Base-by-base conservation (phyloP, 30 jellyfish, hydroid and myxozoan species). In the Mastigias papua region DNA sequence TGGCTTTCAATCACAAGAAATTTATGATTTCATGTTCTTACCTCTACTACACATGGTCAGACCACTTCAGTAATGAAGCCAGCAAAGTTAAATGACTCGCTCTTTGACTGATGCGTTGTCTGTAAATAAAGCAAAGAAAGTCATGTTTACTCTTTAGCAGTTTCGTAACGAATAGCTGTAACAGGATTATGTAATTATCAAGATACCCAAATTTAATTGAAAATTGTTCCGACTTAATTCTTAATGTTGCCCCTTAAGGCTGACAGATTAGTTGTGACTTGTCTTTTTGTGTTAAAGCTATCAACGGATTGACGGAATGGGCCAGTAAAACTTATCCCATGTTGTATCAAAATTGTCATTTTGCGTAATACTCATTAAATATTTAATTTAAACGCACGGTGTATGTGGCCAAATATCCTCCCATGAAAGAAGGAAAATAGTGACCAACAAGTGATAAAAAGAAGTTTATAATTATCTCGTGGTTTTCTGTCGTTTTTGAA, bases 401-500 rank as follows among this genome's bases (percentile, higher is more conserved):
- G 2, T 2, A 51, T 17, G 16, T 51, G 67, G 25, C 67, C 25
- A 2, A 23, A 21, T 4, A 17, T 16, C 17, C 16, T 6, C 23
- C 27, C 23, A 5, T 5, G 27, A 10, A 10, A 51, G 27, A 2
- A 51, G 2, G 25, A 51, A 51, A 10, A 51, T 51, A 51, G 17
- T 17, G 25, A 23, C 67, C 67, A 37, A 37, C n/a, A n/a, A n/a
- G n/a, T n/a, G n/a, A n/a, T n/a, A n/a, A n/a, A 11, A 37, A 11
- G 54, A 37, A 37, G 6, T 37, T 37, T 37, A 37, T 37, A 3
- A 21, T 51, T 51, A 51, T 51, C 67, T 48, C n/a, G 82, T 70
- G 66, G 82, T 48, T 22, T 70, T 27, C 2, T 48, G 16, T 30
- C 35, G n/a, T 70, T 70, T 28, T 70, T 70, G 31, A 70, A 48